Evolutionary conservation across 2,888 invertebrate genomes (phyloP).

Genomic region (Cenopis cana): DNA sequence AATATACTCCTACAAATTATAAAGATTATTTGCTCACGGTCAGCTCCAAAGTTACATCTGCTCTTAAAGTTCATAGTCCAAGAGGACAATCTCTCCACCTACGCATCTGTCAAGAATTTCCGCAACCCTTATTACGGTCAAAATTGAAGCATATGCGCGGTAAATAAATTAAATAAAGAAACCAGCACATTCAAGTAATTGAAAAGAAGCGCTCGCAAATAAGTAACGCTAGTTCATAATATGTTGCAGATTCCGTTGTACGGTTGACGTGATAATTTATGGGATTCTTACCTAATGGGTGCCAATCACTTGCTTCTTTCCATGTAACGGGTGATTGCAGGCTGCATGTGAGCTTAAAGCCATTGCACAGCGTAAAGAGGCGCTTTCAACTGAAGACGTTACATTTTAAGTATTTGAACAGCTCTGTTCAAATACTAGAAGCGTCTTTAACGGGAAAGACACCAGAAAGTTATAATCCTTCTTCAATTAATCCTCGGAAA

Average conservation of each 20-base stretch:
- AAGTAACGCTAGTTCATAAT: conserved; percentile 23
- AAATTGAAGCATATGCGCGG: background rate
- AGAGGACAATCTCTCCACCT: too few species aligned
- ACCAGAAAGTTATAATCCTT: conserved; percentile 2
- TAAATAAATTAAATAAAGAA: conserved; percentile 20
- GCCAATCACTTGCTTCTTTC: conserved; percentile 37
- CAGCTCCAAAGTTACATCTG: too few species aligned
- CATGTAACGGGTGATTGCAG: conserved; percentile 28
- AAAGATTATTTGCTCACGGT: too few species aligned
- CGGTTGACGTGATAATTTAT: conserved; percentile 30
- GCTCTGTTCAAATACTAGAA: background rate
- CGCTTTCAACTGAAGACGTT: too few species aligned
- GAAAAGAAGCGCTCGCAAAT: conserved; percentile 13
- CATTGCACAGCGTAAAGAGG: background rate
- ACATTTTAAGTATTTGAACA: too few species aligned
- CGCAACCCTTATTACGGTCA: too few species aligned
- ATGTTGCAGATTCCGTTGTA: conserved; percentile 17
- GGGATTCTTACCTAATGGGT: conserved; percentile 38
- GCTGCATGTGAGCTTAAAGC: conserved; percentile 19
- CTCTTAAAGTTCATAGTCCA: too few species aligned
- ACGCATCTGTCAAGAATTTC: too few species aligned
- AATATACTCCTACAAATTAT: too few species aligned
- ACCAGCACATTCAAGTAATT: background rate
- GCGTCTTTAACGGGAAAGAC: conserved; percentile 5
- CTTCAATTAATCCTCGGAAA: background rate